Conservation (phyloP, 2,113 vertebrate species). For the Cephalopholis sonnerati region DNA sequence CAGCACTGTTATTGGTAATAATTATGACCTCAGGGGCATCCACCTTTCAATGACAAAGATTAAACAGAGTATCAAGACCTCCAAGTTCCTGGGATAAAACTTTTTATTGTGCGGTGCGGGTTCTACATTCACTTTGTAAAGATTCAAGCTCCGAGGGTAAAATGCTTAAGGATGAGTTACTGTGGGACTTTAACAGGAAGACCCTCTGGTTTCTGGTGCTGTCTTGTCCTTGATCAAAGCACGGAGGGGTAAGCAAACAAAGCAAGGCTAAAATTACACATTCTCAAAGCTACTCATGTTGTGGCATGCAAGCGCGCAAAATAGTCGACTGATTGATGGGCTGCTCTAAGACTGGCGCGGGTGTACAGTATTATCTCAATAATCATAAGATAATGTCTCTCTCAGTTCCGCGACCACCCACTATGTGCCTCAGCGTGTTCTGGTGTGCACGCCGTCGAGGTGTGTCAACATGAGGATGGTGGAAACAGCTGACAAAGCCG, state of each 20-base stretch:
- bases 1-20: conserved; percentile 77
- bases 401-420: conserved; percentile 82
- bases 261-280: conserved; percentile 81
- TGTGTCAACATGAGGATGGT: conserved; percentile 78
- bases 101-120: conserved; percentile 65
- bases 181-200: conserved; percentile 64
- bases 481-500: conserved; percentile 84
- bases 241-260: conserved; percentile 79
- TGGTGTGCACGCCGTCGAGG: conserved; percentile 73
- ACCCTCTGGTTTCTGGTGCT: conserved; percentile 70
- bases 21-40: conserved; percentile 70
- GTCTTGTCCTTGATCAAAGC: conserved; percentile 82
- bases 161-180: conserved; percentile 64
- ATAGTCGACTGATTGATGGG: conserved; percentile 82
- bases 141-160: conserved; percentile 44
- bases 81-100: conserved; percentile 61
- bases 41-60: conserved; percentile 79
- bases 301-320: conserved; percentile 75
- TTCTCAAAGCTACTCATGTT: conserved; percentile 74
- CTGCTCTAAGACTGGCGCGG: conserved; percentile 77
- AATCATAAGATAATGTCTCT: conserved; percentile 84
- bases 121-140: conserved; percentile 59
- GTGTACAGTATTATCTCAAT: conserved; percentile 82
- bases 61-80: conserved; percentile 65
- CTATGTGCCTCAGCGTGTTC: conserved; percentile 60